A percentile compares a stretch with the other conserved stretches of the same genome.
These are phyloP conservation scores for Panopea generosa DNA, from an alignment of 2,888 invertebrate genomes.

Conservation along the genomic window DNA sequence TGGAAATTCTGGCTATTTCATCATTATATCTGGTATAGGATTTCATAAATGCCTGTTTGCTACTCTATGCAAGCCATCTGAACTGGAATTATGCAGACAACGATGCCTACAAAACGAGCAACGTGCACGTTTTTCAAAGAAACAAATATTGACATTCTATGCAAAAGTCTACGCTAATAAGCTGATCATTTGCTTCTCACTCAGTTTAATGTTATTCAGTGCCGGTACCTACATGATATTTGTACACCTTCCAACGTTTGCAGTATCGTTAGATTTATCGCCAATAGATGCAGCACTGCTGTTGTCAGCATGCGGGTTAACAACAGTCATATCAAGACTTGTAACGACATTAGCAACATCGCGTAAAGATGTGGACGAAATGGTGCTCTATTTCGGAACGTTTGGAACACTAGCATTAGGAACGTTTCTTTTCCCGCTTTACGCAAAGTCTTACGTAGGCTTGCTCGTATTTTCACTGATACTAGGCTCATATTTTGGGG, in stretches of 20 bases:
- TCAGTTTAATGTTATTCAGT: slow-evolving; percentile 57
- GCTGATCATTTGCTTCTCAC: slow-evolving; percentile 53
- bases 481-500: slow-evolving; percentile 64
- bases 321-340: slow-evolving; percentile 57
- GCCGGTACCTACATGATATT: slow-evolving; percentile 67
- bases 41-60: slow-evolving; percentile 64
- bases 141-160: slow-evolving; percentile 42
- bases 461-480: slow-evolving; percentile 56
- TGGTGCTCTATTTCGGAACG: slow-evolving; percentile 57
- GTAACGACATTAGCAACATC: slow-evolving; percentile 54
- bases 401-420: slow-evolving; percentile 59
- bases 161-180: slow-evolving; percentile 58
- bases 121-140: slow-evolving; percentile 22
- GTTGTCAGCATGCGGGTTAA: slow-evolving; percentile 59
- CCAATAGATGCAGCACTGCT: slow-evolving; percentile 45
- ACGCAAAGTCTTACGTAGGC: slow-evolving; percentile 52
- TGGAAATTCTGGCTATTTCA: slow-evolving; percentile 59
- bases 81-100: slow-evolving; percentile 57
- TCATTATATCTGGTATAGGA: slow-evolving; percentile 62
- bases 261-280: slow-evolving; percentile 45
- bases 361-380: slow-evolving; percentile 60
- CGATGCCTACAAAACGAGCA: slow-evolving; percentile 30
- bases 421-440: slow-evolving; percentile 61
- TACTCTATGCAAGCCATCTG: slow-evolving; percentile 59
- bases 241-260: slow-evolving; percentile 61